phyloP scores from a whole-genome alignment of 1,140 invertebrate genomes.

The Drosophila subpulchrella region DNA sequence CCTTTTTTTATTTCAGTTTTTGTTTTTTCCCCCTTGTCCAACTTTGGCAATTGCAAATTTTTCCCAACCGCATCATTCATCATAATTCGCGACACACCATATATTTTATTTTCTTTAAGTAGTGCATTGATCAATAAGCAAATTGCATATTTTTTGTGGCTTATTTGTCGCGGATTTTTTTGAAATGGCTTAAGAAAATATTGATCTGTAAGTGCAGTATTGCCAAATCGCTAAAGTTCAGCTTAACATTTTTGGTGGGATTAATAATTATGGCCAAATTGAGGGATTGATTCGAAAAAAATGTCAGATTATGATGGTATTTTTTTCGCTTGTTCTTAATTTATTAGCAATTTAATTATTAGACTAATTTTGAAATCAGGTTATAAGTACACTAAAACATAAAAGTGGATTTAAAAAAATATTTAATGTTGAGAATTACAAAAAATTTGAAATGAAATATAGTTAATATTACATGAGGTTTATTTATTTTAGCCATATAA shows the following conservation, averaged over 20 bases:
- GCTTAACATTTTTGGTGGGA: background rate
- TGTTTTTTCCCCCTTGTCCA: conserved; percentile 24
- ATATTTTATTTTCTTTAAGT: conserved; percentile 19
- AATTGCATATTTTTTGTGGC: conserved; percentile 14
- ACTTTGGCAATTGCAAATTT: conserved; percentile 39
- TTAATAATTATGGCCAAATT: background rate
- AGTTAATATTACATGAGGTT: too few relatives aligned
- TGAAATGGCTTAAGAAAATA: conserved; percentile 8
- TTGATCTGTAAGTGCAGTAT: conserved; percentile 2
- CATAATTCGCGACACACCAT: conserved; percentile 28
- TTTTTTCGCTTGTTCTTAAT: background rate
- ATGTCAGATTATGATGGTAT: background rate
- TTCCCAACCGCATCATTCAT: conserved; percentile 44
- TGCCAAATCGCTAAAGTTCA: conserved; percentile 3
- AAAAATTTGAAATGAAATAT: too few relatives aligned
- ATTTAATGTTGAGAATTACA: too few relatives aligned
- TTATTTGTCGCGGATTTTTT: conserved; percentile 1
- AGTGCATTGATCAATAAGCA: conserved; percentile 35
- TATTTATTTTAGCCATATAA: too few relatives aligned
- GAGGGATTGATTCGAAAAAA: too few relatives aligned
- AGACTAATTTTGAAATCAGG: too few relatives aligned
- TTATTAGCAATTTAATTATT: too few relatives aligned
- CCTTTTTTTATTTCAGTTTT: conserved; percentile 36
- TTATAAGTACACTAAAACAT: too few relatives aligned
- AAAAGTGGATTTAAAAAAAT: too few relatives aligned